A percentile compares a stretch with the other conserved stretches of the same genome.
These are phyloP conservation scores for Oedothorax gibbosus DNA, from an alignment of 1,140 invertebrate species.

Conservation along the genomic window DNA sequence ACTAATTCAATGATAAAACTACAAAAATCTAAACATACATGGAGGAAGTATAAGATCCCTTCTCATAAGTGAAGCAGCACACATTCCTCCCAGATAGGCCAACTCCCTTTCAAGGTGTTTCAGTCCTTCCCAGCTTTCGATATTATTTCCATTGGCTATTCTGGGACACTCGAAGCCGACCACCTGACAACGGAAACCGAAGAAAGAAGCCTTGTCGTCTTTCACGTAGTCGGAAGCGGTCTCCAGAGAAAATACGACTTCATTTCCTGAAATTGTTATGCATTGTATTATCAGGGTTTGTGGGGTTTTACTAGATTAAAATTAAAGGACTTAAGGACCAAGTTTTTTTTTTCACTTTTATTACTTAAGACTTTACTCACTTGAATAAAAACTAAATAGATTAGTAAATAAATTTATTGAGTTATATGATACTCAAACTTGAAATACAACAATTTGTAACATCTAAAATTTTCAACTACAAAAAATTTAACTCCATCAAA, in stretches of 20 bases:
- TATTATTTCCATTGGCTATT: slow-evolving; percentile 32
- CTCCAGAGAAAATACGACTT: slow-evolving; percentile 93
- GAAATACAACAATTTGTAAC: no score
- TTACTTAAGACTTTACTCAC: no score
- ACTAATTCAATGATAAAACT: neutral
- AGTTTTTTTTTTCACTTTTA: no score
- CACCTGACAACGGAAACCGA: slow-evolving; percentile 88
- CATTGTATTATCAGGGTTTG: no score
- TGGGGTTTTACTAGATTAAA: no score
- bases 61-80: slow-evolving; percentile 87
- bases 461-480: no score
- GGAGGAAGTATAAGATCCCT: slow-evolving; percentile 83
- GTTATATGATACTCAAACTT: no score
- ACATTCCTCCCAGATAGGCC: slow-evolving; percentile 89
- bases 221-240: slow-evolving; percentile 95
- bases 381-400: no score
- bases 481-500: no score
- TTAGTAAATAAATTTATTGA: no score
- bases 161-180: slow-evolving; percentile 87
- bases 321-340: no score
- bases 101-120: slow-evolving; percentile 90
- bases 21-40: slow-evolving; percentile 65
- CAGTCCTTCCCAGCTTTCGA: slow-evolving; percentile 70
- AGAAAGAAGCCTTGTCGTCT: slow-evolving; percentile 85
- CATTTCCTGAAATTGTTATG: slow-evolving; percentile 77